Base-by-base conservation (phyloP, 2,797 vertebrate species). In the Mallotus villosus region DNA sequence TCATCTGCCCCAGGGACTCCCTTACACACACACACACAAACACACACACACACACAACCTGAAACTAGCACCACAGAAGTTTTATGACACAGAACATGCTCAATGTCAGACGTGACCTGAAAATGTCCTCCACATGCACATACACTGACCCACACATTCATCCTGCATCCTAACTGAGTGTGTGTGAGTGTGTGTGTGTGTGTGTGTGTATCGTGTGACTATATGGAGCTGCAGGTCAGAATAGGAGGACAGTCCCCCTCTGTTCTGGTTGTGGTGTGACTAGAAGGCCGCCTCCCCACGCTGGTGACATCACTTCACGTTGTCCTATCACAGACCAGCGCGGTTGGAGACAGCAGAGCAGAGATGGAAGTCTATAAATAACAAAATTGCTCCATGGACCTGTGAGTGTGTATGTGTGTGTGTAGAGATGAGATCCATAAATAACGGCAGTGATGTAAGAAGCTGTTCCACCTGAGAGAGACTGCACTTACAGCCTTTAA, bases 381-480 rank as follows among this genome's bases (percentile, higher is more conserved):
- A 41, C 37, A 41, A 11, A 41, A 41, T 41, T 11, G 37, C 37
- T 41, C 12, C 3, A 41, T 41, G 37, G 37, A 41, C 12, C 9
- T 41, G 37, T 41, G 37, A 12, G 37, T 41, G 11, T 41, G 37
- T 41, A 41, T 27, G 27, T 41, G 37, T 41, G 37, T 41, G 37
- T 41, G 37, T 86, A 89, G 87, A 92, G 87, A 87, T 81, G 84
- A 0, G 76, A 76, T 74, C 81, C 74, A 94, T 95, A 94, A 95
- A 95, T 95, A 94, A 95, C 92, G 91, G 90, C 95, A 82, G 86
- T 78, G 80, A 85, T 86, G 83, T 84, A 90, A 75, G 76, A 87
- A 83, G 88, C 91, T 86, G 89, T 93, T 94, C 76, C 81, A 76
- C 88, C 79, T 70, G 86, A 90, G 89, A 94, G 92, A 90, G 87